Percentiles rank a stretch among this genome's conserved stretches.
Evolutionary conservation across 1,140 invertebrate genomes (phyloP).

Genomic region (Listronotus bonariensis): DNA sequence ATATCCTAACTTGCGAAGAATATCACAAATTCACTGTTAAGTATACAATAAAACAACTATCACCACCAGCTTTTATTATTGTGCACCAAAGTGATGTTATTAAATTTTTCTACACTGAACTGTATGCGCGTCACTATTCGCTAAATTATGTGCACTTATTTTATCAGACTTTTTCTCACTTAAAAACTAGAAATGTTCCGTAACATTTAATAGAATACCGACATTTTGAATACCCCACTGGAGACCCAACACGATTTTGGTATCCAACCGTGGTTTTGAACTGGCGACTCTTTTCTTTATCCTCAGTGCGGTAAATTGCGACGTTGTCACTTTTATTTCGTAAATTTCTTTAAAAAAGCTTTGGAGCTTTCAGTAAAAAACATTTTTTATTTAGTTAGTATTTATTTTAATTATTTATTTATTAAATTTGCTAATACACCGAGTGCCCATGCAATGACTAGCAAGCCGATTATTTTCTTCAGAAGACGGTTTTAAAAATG

Average conservation of each 20-base stretch:
- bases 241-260: slow-evolving; percentile 1
- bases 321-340: slow-evolving; percentile 13
- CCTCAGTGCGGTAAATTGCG: slow-evolving; percentile 13
- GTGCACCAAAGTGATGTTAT: too few species aligned
- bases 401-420: too few species aligned
- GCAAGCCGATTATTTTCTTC: too few species aligned
- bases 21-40: too few species aligned
- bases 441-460: too few species aligned
- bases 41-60: too few species aligned
- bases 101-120: too few species aligned
- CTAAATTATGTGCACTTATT: not conserved
- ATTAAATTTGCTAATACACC: too few species aligned
- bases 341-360: slow-evolving; percentile 1
- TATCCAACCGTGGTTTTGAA: slow-evolving; percentile 15
- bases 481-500: too few species aligned
- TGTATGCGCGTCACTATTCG: not conserved
- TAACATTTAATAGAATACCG: slow-evolving; percentile 3
- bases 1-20: too few species aligned
- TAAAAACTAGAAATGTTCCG: not conserved
- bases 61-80: too few species aligned
- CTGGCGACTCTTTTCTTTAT: slow-evolving; percentile 25
- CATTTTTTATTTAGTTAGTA: too few species aligned
- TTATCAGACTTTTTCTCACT: not conserved
- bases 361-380: not conserved
- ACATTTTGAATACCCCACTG: slow-evolving; percentile 2